Percentiles rank a stretch among this genome's conserved stretches.
phyloP scores from a whole-genome alignment of 1,140 invertebrate genomes.

The Temnothorax longispinosus region DNA sequence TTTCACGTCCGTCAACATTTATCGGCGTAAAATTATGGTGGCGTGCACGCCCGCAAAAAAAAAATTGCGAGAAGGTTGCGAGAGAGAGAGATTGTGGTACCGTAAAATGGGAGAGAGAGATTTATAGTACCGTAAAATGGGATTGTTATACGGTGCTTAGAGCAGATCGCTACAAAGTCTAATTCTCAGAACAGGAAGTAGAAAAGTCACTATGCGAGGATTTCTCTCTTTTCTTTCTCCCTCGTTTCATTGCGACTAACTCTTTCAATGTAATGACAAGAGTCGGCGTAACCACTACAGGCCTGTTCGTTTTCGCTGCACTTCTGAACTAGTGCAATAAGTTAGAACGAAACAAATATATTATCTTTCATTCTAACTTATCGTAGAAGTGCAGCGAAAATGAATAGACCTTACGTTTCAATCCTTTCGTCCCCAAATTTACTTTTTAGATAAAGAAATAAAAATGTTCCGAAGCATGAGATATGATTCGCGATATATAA shows the following conservation, averaged over 20 bases:
- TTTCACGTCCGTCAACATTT: conserved; percentile 39
- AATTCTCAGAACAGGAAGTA: background rate
- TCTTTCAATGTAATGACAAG: background rate
- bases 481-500: background rate
- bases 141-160: conserved; percentile 23
- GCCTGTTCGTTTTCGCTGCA: too few species aligned
- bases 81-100: background rate
- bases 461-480: background rate
- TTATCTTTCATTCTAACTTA: too few species aligned
- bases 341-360: too few species aligned
- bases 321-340: too few species aligned
- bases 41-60: background rate
- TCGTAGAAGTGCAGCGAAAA: too few species aligned
- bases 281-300: background rate
- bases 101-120: background rate
- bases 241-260: background rate
- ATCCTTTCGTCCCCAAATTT: background rate
- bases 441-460: background rate
- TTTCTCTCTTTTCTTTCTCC: conserved; percentile 14
- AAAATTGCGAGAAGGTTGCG: background rate
- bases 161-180: background rate
- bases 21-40: conserved; percentile 25
- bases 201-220: background rate
- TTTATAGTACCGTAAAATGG: conserved; percentile 45
- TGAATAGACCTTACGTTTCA: too few species aligned